Base-by-base conservation (phyloP, 2,113 vertebrate genomes). In the Corythornis vintsioides region DNA sequence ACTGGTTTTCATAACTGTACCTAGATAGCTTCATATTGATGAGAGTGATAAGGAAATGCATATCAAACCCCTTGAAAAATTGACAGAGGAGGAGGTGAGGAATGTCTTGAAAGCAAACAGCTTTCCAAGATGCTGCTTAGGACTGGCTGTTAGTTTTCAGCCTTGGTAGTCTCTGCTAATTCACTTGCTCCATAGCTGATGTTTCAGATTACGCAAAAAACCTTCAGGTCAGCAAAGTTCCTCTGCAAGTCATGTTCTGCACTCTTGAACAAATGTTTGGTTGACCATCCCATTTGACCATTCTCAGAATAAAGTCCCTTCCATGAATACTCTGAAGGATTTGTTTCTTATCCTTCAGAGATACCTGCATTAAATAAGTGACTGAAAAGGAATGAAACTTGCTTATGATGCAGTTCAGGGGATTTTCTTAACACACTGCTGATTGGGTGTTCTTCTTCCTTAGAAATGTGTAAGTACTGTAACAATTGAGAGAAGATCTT, bases 351-450 rank as follows among this genome's bases (percentile, higher is more conserved):
- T 86, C 65, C 79, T 86, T 91, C 64, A 48, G 89, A 93, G 89
- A 88, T 80, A 93, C 71, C 87, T 91, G 47, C n/a, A 45, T 91
- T 92, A 91, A 93, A 83, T 91, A 94, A 96, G 89, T 80, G 85
- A 91, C 71, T 92, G 89, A 91, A 92, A 67, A 83, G 56, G 87
- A 94, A 77, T 89, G 74, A 91, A 95, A 86, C 65, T 91, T 94
- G 64, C 72, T 95, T 92, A 80, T 57, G 72, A 86, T 88, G 73
- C 76, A 92, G 42, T 89, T 94, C 79, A 88, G 82, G 72, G 72
- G 84, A 69, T 89, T 93, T 94, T 84, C 40, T 86, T 92, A 92
- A 89, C 84, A 67, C 59, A 42, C 21, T 42, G 50, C 33, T 75
- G 52, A 56, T 79, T 67, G 59, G 10, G 40, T 59, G 33, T 83